phyloP scores from a whole-genome alignment of 2,888 invertebrate species.

The Ennomos quercinarius region DNA sequence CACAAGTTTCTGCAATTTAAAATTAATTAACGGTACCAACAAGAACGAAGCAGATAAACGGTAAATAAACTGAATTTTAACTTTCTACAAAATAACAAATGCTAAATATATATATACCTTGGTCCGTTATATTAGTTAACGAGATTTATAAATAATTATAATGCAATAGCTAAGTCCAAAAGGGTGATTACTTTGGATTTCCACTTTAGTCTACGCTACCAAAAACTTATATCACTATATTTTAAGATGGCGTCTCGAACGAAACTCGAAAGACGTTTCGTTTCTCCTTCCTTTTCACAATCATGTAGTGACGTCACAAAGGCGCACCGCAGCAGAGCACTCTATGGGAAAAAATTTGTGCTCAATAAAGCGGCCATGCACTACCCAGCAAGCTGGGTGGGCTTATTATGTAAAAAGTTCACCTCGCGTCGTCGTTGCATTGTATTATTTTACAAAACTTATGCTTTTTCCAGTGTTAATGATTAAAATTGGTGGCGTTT shows the following conservation, averaged over 20 bases:
- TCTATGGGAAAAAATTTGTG: slow-evolving; percentile 54
- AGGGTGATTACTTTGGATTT: slow-evolving; percentile 82
- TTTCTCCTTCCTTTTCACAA: slow-evolving; percentile 71
- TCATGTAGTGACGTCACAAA: slow-evolving; percentile 83
- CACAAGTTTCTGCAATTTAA: slow-evolving; percentile 50
- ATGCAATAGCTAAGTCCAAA: slow-evolving; percentile 72
- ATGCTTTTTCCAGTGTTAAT: too few species aligned
- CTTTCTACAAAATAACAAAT: slow-evolving; percentile 62
- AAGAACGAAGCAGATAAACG: slow-evolving; percentile 67
- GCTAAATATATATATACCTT: slow-evolving; percentile 88
- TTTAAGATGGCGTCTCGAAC: slow-evolving; percentile 84
- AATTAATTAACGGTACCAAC: slow-evolving; percentile 71
- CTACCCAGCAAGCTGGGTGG: slow-evolving; percentile 13
- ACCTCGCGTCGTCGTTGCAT: too few species aligned
- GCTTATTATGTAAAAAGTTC: not conserved
- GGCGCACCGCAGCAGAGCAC: slow-evolving; percentile 71
- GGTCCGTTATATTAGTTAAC: slow-evolving; percentile 92
- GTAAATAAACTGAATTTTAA: slow-evolving; percentile 80
- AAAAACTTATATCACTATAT: slow-evolving; percentile 86
- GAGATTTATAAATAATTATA: slow-evolving; percentile 71
- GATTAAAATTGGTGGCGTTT: too few species aligned
- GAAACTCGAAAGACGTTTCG: slow-evolving; percentile 79
- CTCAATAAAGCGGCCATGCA: slow-evolving; percentile 22
- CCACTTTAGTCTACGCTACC: slow-evolving; percentile 83
- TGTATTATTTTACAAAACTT: too few species aligned